Base-by-base conservation (phyloP, 2,888 invertebrate genomes). In the Erpobdella octoculata region DNA sequence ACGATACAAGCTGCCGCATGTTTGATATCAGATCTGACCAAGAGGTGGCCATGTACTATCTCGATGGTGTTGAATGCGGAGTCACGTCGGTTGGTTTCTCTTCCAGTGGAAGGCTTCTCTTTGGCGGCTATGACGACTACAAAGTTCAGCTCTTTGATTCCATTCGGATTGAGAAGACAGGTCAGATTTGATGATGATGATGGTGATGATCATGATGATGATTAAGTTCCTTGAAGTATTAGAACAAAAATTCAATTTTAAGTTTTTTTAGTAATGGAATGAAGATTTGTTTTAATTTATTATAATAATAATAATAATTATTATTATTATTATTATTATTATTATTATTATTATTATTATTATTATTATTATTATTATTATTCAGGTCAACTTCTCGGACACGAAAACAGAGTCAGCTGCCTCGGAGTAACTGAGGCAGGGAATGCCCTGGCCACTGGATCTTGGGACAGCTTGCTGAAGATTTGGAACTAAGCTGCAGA, bases 401-500 rank as follows among this genome's bases (percentile, higher is more conserved):
- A 99, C 86, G 98, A 99, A 88, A 98, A 98, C 87, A 90, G 98
- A 82, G 98, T 99, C 78, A 96, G 96, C 82, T 98, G 98, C 86
- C 88, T 98, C 84, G 98, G 98, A 78, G 98, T 99, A 72, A 98
- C 98, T 80, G 97, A 98, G 85, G 98, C 98, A 86, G 98, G 98
- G 75, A 97, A 97, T 95, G 98, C 98, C 77, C 96, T 98, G 77
- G 96, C 96, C 85, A 98, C 98, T 81, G 98, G 98, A 83, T 97
- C 97, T 80, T 98, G 98, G 98, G 98, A 98, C 87, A 96, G 95
- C 84, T 98, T 98, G 90, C 90, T 98, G 79, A 96, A 97, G 88
- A 98, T 98, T 87, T 98, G 98, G 98, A 98, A 98, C 88, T 98
- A n/a, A n/a, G n/a, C n/a, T n/a, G n/a, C n/a, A n/a, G n/a, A n/a